Percentiles rank a stretch among this genome's conserved stretches.
These are phyloP conservation scores for Anoura caudifer DNA, from an alignment of 2,113 vertebrate species.

Conservation along the genomic window DNA sequence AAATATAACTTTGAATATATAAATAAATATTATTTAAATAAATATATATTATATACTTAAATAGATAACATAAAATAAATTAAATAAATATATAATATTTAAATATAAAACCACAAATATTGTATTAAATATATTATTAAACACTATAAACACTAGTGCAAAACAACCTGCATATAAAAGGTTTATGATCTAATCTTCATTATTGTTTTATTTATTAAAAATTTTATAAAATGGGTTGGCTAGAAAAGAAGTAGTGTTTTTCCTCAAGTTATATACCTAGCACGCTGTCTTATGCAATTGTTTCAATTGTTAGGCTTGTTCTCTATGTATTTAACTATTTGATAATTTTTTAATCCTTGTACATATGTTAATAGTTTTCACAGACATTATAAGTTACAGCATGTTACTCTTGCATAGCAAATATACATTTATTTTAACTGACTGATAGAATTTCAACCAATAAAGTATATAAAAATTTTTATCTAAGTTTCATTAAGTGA, in stretches of 20 bases:
- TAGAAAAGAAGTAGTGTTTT: not conserved
- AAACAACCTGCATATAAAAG: not conserved
- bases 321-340: not conserved
- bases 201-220: not conserved
- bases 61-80: not conserved
- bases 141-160: not conserved
- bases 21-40: too few species aligned
- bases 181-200: not conserved
- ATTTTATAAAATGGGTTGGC: not conserved
- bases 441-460: not conserved
- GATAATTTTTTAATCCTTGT: not conserved
- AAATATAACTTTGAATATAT: too few species aligned
- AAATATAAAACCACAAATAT: too few species aligned
- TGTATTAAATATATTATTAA: too few species aligned
- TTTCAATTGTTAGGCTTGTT: not conserved
- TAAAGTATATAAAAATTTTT: not conserved
- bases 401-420: not conserved
- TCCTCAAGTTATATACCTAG: not conserved
- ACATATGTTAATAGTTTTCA: not conserved
- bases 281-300: not conserved
- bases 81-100: not conserved
- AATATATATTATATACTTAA: too few species aligned
- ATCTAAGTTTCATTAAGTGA: not conserved
- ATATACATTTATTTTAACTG: not conserved
- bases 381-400: not conserved